These are phyloP conservation scores for Drosophila willistoni DNA, from an alignment of 1,140 invertebrate genomes.

Conservation along the genomic window DNA sequence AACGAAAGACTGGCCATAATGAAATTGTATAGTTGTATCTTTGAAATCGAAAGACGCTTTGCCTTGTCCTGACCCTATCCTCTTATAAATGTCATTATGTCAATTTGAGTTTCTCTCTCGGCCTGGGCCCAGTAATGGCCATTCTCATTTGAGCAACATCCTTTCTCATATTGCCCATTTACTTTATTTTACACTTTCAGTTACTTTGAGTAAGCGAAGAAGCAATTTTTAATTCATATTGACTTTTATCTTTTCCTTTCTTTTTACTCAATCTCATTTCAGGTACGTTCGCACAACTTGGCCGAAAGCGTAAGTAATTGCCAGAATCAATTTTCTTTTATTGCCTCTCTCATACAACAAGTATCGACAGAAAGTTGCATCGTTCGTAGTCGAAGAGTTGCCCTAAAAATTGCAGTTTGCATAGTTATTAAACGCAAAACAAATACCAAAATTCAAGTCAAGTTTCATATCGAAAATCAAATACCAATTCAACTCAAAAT, in stretches of 20 bases:
- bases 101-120: slow-evolving; percentile 33
- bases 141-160: slow-evolving; percentile 32
- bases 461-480: background rate
- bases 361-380: slow-evolving; percentile 40
- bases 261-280: slow-evolving; percentile 49
- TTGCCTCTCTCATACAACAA: slow-evolving; percentile 37
- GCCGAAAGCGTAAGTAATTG: slow-evolving; percentile 70
- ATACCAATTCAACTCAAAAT: background rate
- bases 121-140: background rate
- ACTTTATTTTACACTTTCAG: slow-evolving; percentile 4
- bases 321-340: slow-evolving; percentile 55
- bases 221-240: slow-evolving; percentile 51
- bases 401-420: slow-evolving; percentile 34
- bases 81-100: slow-evolving; percentile 51
- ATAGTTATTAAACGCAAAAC: slow-evolving; percentile 27
- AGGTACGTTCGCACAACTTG: slow-evolving; percentile 71
- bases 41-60: slow-evolving; percentile 55
- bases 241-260: slow-evolving; percentile 25
- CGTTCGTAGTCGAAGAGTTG: slow-evolving; percentile 15
- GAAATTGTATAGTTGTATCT: slow-evolving; percentile 55
- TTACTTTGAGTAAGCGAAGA: background rate
- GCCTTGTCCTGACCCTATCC: slow-evolving; percentile 35
- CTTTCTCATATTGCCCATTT: slow-evolving; percentile 26
- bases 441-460: slow-evolving; percentile 28
- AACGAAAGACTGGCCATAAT: slow-evolving; percentile 46